Percentiles rank a stretch among this genome's conserved stretches.
phyloP scores from a whole-genome alignment of 1,140 invertebrate species.

The Drosophila persimilis region DNA sequence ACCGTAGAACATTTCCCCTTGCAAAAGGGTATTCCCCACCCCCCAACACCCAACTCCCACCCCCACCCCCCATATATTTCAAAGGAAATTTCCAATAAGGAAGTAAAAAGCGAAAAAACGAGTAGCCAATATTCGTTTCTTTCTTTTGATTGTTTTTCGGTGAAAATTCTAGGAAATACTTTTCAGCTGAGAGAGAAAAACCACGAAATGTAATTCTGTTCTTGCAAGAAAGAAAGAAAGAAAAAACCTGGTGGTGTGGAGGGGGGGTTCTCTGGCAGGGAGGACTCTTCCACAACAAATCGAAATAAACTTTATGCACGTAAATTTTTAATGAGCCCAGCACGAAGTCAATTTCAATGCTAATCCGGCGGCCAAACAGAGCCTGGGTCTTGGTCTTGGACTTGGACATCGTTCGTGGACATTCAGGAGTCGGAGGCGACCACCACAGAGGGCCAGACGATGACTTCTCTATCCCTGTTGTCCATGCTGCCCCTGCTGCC shows the following conservation, averaged over 20 bases:
- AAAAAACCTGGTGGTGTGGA: too few species aligned
- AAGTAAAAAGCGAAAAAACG: conserved; percentile 50
- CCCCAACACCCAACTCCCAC: too few species aligned
- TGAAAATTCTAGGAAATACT: conserved; percentile 54
- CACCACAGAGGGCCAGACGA: conserved; percentile 27
- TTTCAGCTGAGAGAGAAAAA: conserved; percentile 25
- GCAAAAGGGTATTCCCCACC: too few species aligned
- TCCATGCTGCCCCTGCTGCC: too few species aligned
- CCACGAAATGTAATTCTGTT: conserved; percentile 45
- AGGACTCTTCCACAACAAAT: conserved; percentile 58
- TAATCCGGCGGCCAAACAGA: conserved; percentile 64
- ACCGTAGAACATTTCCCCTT: conserved; percentile 23
- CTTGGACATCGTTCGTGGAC: conserved; percentile 20
- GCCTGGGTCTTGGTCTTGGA: neutral
- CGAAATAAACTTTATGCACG: conserved; percentile 80
- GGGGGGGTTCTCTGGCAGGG: conserved; percentile 5
- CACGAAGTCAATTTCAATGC: conserved; percentile 82
- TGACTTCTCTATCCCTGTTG: too few species aligned
- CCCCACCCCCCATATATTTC: neutral
- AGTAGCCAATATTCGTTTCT: conserved; percentile 29
- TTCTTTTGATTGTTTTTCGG: conserved; percentile 22
- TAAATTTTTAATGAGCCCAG: conserved; percentile 82
- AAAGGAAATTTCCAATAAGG: conserved; percentile 56
- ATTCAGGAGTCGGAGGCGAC: conserved; percentile 59
- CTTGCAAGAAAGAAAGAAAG: neutral